These are phyloP conservation scores for Troides helena DNA, from an alignment of 2,888 invertebrate genomes.

Conservation along the genomic window DNA sequence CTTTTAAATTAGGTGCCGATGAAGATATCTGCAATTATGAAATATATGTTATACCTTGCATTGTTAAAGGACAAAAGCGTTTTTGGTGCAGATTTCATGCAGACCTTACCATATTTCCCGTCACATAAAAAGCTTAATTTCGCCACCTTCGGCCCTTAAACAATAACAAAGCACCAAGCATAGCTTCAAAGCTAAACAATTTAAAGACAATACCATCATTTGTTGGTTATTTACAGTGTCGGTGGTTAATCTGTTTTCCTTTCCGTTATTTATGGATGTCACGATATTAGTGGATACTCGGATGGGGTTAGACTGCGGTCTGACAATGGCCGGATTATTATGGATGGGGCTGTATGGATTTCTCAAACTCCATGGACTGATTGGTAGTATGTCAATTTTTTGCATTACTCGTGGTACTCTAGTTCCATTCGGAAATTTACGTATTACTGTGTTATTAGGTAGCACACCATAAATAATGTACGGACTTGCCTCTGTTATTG, in stretches of 20 bases:
- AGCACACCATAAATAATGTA: conserved; percentile 88
- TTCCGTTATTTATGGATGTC: conserved; percentile 81
- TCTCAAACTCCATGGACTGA: conserved; percentile 80
- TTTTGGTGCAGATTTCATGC: conserved; percentile 61
- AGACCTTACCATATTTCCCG: conserved; percentile 50
- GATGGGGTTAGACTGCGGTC: conserved; percentile 79
- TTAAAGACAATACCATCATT: conserved; percentile 76
- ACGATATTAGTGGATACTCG: conserved; percentile 85
- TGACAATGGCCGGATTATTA: conserved; percentile 79
- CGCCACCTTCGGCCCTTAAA: conserved; percentile 44
- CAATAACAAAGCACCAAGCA: conserved; percentile 67
- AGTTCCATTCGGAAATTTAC: conserved; percentile 90
- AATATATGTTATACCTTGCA: conserved; percentile 70
- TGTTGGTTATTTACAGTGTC: conserved; percentile 80
- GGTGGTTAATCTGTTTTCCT: conserved; percentile 75
- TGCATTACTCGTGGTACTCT: conserved; percentile 84
- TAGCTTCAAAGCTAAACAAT: conserved; percentile 74
- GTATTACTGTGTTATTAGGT: conserved; percentile 88
- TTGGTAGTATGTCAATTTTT: conserved; percentile 81
- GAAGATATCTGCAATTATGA: conserved; percentile 77
- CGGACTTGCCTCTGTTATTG: conserved; percentile 84
- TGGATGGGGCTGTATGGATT: conserved; percentile 82
- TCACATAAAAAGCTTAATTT: conserved; percentile 46
- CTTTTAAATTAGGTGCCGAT: conserved; percentile 76
- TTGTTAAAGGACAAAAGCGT: conserved; percentile 54